Base-by-base conservation (phyloP, 2,797 vertebrate species). In the Acanthurus lineatus region DNA sequence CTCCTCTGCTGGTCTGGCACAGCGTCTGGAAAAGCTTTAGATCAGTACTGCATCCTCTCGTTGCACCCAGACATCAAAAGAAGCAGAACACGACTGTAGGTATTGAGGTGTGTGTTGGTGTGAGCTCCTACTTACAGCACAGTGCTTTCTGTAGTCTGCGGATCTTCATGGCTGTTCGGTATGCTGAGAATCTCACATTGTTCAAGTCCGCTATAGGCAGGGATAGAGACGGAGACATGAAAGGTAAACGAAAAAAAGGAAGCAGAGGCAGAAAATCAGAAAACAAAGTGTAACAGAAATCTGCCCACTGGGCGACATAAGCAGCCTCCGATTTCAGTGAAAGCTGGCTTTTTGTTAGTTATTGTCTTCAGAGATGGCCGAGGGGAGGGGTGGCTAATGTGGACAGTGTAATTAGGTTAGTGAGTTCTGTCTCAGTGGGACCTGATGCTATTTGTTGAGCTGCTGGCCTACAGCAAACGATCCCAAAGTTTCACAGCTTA, bases 161-260 rank as follows among this genome's bases (percentile, higher is more conserved):
- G 86, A 98, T 99, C 94, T 99, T 99, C 96, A 99, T 99, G 68
- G 98, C 98, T 0, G 98, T 99, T 77, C 98, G 96, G 92, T 99
- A 99, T 45, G 98, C 98, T 6, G 98, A 99, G 94, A 99, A 99
- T 77, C 98, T 96, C 40, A 99, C 97, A 0, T 98, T 99, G 94
- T 99, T 99, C 89, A 99, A 90, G 92, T 99, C 98, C 66, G 96
- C 98, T 99, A 86, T 79, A 95, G 59, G 63, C 54, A 44, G 67
- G 51, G 66, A 76, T 6, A 62, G 40, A 77, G 71, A 81, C 25
- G 1, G 19, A 53, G 16, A 73, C 77, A 88, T 74, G 78, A 90
- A 72, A 83, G 63, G 62, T 11, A 69, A 72, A 65, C 1, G 78
- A 77, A 65, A 70, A 74, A 69, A 75, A 69, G 52, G 65, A 65